Evolutionary conservation across 2,113 vertebrate genomes (phyloP), one percentile per base, ranked within the genome.

Genomic region (Scomber scombrus): DNA sequence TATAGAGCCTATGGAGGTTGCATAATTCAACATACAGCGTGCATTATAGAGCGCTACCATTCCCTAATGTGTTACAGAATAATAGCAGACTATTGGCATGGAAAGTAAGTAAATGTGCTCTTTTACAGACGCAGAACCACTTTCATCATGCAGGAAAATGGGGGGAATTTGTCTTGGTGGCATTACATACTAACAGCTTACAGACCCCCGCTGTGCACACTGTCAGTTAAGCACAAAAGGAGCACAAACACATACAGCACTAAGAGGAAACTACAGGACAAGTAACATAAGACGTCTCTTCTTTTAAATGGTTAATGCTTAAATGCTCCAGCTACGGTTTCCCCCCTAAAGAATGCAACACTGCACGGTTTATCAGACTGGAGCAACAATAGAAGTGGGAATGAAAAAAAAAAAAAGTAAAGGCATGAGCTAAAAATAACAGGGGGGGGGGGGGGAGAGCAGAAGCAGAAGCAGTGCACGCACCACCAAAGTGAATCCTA

Each of bases 371-470:
- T 29, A 55, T 54, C 75, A 54, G 45, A 57, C 65, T 52, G 61
- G 49, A 85, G 58, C 63, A 74, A n/a, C 68, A 76, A 80, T 69
- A 57, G 62, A 69, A 61, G 63, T 31, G 58, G 56, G 49, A 73
- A 61, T 49, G 2, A 4, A 31, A 58, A 49, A 66, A 45, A 66
- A 55, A 81, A 61, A 11, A 10, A 16, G 0, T 11, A 57, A 79
- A 71, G 16, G 29, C 70, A n/a, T 4, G 18, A 3, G 85, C 73
- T 85, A 83, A 85, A 90, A 85, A 87, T 87, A 87, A 62, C 69
- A 29, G 34, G 13, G 23, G 12, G 23, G 23, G 23, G 23, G 23
- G 23, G 23, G 23, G n/a, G n/a, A n/a, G n/a, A n/a, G n/a, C n/a
- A 2, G 23, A 2, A 75, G 78, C 19, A 54, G 75, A 82, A n/a